These are phyloP conservation scores for Homarus gammarus DNA, from an alignment of 2,888 invertebrate species.

Conservation along the genomic window DNA sequence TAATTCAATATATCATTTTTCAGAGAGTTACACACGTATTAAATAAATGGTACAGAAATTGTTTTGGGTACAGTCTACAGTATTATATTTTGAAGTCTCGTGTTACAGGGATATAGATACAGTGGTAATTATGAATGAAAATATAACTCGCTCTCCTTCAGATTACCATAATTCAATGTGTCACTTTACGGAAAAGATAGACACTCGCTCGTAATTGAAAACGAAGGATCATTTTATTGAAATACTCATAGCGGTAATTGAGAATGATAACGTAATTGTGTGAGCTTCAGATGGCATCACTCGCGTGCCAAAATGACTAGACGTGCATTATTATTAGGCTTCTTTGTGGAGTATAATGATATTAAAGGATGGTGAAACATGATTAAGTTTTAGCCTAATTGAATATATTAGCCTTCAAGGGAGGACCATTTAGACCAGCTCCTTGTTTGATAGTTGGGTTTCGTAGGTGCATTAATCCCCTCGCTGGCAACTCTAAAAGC, in stretches of 20 bases:
- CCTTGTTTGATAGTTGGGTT: not conserved
- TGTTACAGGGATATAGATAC: too few relatives aligned
- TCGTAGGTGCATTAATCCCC: not conserved
- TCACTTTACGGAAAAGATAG: not conserved
- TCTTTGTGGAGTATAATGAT: not conserved
- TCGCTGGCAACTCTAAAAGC: not conserved
- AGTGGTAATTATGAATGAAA: too few relatives aligned
- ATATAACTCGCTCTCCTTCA: not conserved
- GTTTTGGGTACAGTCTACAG: too few relatives aligned
- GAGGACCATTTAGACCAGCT: not conserved
- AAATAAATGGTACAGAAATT: too few relatives aligned
- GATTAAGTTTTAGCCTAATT: not conserved
- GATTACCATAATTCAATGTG: not conserved
- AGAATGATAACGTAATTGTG: not conserved
- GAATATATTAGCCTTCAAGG: not conserved
- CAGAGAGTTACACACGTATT: too few relatives aligned
- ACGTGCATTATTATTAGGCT: not conserved
- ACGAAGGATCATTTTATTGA: too few relatives aligned
- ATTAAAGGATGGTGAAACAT: not conserved
- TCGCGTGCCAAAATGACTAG: not conserved
- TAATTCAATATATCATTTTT: too few relatives aligned
- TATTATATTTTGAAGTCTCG: too few relatives aligned
- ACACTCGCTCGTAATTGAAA: too few relatives aligned
- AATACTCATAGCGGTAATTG: not conserved
- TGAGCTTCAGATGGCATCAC: not conserved